Evolutionary conservation across 2,797 vertebrate genomes (phyloP), one percentile per base, ranked within the genome.

Genomic region (Buceros bicornis): DNA sequence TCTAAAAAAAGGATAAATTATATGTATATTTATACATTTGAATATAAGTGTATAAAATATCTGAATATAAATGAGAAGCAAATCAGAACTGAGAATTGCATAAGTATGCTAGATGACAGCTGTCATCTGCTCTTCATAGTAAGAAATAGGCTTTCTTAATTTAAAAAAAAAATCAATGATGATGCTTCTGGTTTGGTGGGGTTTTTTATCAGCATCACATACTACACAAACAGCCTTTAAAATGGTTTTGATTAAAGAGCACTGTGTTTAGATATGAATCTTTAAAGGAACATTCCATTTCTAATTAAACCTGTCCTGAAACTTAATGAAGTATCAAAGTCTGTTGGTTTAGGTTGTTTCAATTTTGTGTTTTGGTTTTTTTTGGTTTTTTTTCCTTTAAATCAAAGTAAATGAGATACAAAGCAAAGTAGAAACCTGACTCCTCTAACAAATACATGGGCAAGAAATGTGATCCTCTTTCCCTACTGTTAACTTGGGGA

Each of bases 111-210:
- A 64, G 53, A 35, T 90, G 80, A 94, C 69, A 91, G 80, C 45
- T 40, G 42, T 88, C 58, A 88, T 21, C 42, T 48, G 51, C 35
- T 76, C 45, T 92, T 95, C 71, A 62, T 20, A 45, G 57, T 29
- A 76, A 40, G 45, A 64, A 87, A 96, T 42, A 58, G 29, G 12
- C 11, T 51, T 91, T 96, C 60, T 90, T 87, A 37, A 94, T 47
- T 92, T 93, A 40, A 40, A 40, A 40, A 40, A 94, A 96, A 96
- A 96, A 91, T 88, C 66, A 95, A 62, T 92, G 82, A 48, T 13
- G 4, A 19, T 31, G 37, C 24, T 86, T 83, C 69, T 48, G 24
- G 4, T n/a, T 66, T 40, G 6, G 11, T 6, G 33, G 33, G 33
- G 1, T 20, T 40, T 82, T 80, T 25, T 35, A 86, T 71, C 18